Evolutionary conservation across 2,113 vertebrate genomes (phyloP), one percentile per base, ranked within the genome.

Genomic region (Uropsilus gracilis): DNA sequence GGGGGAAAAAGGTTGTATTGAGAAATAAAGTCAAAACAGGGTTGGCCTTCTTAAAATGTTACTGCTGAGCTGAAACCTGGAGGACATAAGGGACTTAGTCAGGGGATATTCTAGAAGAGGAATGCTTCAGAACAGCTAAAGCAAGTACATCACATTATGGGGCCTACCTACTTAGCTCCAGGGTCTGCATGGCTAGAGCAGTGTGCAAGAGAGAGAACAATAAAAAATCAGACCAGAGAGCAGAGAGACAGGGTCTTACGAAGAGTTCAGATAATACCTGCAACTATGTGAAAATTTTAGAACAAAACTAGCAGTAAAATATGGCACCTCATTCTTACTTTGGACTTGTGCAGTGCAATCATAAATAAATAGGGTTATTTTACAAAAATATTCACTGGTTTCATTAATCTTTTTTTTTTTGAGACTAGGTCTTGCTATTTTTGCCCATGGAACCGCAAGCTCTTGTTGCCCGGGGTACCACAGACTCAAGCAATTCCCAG

Each of bases 301-400:
- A 88, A 90, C 5, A 92, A 90, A 92, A 59, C 39, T 37, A 34
- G 59, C 24, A 73, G 48, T 64, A 89, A 85, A 89, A 86, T 30
- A 73, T 28, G 69, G 63, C 24, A 92, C 28, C 14, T 6, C 85
- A 42, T 81, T 44, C 85, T 78, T 46, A 46, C 37, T 26, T 81
- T 32, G n/a, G 59, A 86, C 42, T 94, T 95, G 20, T 39, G 3
- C 30, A 81, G 37, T 30, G 13, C 30, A 86, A 53, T 61, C 26
- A 46, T 55, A 86, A 85, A 46, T 55, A 86, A 85, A 92, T 22
- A 81, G 17, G 28, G 53, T 75, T 39, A 59, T 34, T 91, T 94
- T 68, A 46, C n/a, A 77, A 90, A 92, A 63, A 80, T 13, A 66
- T 24, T 64, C 16, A 55, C 3, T 64, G 26, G 32, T 66, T 86